Base-by-base conservation (phyloP, 2,888 invertebrate species). In the Venustoraphidia nigricollis region DNA sequence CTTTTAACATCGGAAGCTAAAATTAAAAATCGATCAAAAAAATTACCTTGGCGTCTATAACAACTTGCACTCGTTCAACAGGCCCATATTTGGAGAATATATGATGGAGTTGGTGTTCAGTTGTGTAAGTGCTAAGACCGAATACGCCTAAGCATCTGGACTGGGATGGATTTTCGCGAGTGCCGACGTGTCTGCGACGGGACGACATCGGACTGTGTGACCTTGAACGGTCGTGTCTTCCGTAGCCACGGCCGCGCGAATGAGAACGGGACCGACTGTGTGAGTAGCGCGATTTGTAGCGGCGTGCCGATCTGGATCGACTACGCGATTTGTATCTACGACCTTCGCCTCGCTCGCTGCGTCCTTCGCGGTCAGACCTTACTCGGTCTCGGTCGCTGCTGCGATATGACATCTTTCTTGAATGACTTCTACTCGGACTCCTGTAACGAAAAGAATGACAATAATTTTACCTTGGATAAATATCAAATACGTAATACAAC, bases 141-240 rank as follows among this genome's bases (percentile, higher is more conserved):
- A 97, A 97, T 10, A 97, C 85, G 13, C 97, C 97, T 44, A 97
- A 74, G 63, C 95, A 96, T 47, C 89, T 76, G 43, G 84, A 86
- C 3, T 90, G 86, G 52, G 83, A 80, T 0, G 95, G 95, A 62
- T 89, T 84, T 59, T 92, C 90, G 66, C 88, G 72, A 62, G 83
- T 86, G 53, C 87, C 85, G 52, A 76, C 70, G 65, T 89, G 88
- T 41, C 89, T 73, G 56, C 84, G 73, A 52, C 89, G 75, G 54
- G 79, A 81, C 36, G 89, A 87, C 84, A 86, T 83, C 27, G 89
- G 88, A 62, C 87, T 87, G 61, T 82, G 79, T 51, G 84, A 81
- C 66, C 79, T 79, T 48, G 75, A 72, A 42, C 77, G 72, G 34
- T 63, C 58, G 59, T 77, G 75, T 55, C 75, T 72, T 57, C 78